Base-by-base conservation (phyloP, 2,888 invertebrate genomes). In the Drosophila demipolita region DNA sequence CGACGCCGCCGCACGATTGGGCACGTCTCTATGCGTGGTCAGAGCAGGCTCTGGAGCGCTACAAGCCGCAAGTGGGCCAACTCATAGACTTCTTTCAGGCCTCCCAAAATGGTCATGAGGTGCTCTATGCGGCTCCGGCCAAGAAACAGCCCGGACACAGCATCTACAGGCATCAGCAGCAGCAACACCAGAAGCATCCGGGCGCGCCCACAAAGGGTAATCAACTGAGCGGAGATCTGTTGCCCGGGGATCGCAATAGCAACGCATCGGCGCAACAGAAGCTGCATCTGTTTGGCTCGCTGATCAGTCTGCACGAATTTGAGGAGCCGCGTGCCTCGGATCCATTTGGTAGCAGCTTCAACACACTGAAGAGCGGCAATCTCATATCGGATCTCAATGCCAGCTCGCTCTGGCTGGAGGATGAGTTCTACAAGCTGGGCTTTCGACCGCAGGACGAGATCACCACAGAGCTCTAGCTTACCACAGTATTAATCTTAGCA, bases 361-460 rank as follows among this genome's bases (percentile, higher is more conserved):
- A 85, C 92, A 95, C 93, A 92, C 94, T 80, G 92, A 95, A 80
- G 94, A 94, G 73, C 94, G 92, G 92, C 68, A 92, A 92, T 82
- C 91, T 93, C 68, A 93, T 93, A 82, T 89, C 93, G 73, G 93
- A 93, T 91, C 91, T 93, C 84, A 93, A 93, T 89, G 92, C 93
- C 64, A 94, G 95, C 89, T 95, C 95, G 64, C 94, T 96, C 55
- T 96, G 96, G 95, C 93, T 96, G 67, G 97, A 96, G 89, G 96
- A 97, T 89, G 97, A 97, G 93, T 96, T 97, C 91, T 96, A 96
- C 87, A 96, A 96, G 91, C 95, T 97, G 92, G 97, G 97, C 67
- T 96, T 97, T 93, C 94, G 97, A 89, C 97, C 97, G 57, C 97
- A 97, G 93, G 97, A 97, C 93, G 97, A 97, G 94, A 96, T 97